A percentile compares a stretch with the other conserved stretches of the same genome.
phyloP scores from a whole-genome alignment of 92 coral and sea anemone species.

The Porites rus region DNA sequence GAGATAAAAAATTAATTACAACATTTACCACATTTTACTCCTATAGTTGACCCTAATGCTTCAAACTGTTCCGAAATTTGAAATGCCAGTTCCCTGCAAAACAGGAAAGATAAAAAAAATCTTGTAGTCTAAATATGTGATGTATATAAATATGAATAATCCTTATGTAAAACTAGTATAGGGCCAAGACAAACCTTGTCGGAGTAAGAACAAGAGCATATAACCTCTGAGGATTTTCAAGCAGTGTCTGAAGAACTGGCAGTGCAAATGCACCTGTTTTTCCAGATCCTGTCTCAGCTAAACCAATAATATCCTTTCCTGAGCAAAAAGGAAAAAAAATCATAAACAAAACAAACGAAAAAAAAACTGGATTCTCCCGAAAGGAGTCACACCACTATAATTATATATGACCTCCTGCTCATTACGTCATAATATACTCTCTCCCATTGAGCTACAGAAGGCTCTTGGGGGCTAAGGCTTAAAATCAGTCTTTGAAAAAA shows the following conservation, averaged over 20 bases:
- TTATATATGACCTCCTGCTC: too few species aligned
- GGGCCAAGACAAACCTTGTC: slow-evolving; percentile 70
- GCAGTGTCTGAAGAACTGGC: slow-evolving; percentile 89
- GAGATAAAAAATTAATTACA: background rate
- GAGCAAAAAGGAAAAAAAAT: background rate
- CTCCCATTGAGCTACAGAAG: too few species aligned
- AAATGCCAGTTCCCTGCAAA: slow-evolving; percentile 88
- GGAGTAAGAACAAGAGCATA: slow-evolving; percentile 96
- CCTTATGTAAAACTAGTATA: too few species aligned
- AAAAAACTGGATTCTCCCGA: too few species aligned
- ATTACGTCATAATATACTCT: too few species aligned
- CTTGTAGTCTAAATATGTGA: background rate
- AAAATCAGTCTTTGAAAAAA: too few species aligned
- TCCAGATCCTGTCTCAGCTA: slow-evolving; percentile 99
- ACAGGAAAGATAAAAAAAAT: background rate
- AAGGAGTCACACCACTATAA: too few species aligned
- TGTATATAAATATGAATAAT: too few species aligned
- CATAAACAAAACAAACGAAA: background rate
- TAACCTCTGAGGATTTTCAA: slow-evolving; percentile 90
- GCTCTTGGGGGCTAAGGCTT: too few species aligned
- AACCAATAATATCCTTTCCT: slow-evolving; percentile 98
- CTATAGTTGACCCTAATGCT: slow-evolving; percentile 91
- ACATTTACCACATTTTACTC: slow-evolving; percentile 93
- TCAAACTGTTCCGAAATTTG: slow-evolving; percentile 99
- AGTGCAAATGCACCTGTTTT: slow-evolving; percentile 99